Evolutionary conservation across 2,113 vertebrate genomes (phyloP), one percentile per base, ranked within the genome.

Genomic region (Naja naja): DNA sequence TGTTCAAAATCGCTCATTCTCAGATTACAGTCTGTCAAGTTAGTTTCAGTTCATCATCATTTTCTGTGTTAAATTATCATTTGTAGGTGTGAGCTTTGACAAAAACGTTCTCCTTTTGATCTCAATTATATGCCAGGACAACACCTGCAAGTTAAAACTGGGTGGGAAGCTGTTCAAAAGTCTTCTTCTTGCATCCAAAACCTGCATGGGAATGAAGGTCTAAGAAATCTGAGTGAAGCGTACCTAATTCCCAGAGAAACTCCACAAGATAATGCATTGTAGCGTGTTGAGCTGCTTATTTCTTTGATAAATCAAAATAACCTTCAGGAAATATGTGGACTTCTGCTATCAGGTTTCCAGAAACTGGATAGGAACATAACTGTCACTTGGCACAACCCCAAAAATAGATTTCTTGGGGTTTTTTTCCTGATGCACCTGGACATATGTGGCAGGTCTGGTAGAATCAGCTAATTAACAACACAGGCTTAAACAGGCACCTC

Each of bases 401-500:
- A 97, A 95, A 98, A 96, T 94, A 97, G 96, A 96, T 97, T 98
- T 98, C 97, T 98, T 89, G 39, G 22, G 6, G 3, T 2, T 89
- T 56, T 98, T 98, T 98, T 96, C 97, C 95, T 97, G 97, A 97
- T 97, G 98, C 98, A 98, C 98, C 98, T 98, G 98, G 98, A 98
- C 98, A 98, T 98, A 97, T 98, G 98, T 97, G 97, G 97, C 98
- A 97, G 97, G 97, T 96, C 98, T 98, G 97, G 97, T 97, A 98
- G 97, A 98, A 98, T 98, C 98, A 98, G 98, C 98, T 98, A 98
- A 98, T 98, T 98, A 98, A 98, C 98, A 98, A 98, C 97, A 97
- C 97, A 98, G 98, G 98, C 98, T 98, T 98, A 98, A 98, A 98
- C 98, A 98, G 98, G 98, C 98, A 98, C 98, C 98, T 98, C 98